phyloP scores from a whole-genome alignment of 2,113 vertebrate species.

The Lota lota region DNA sequence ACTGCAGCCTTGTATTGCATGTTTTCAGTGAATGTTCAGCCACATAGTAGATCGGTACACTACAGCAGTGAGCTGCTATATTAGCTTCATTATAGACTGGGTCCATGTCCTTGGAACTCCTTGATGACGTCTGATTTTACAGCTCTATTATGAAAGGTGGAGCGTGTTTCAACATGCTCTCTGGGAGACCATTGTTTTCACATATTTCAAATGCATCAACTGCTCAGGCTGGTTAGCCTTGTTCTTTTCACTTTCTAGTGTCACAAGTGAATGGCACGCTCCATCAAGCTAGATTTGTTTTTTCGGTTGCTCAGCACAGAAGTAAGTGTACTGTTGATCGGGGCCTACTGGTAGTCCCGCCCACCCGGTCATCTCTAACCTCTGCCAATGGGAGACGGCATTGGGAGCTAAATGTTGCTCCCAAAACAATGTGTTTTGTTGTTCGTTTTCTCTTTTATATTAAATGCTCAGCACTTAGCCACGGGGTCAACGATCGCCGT shows the following conservation, averaged over 20 bases:
- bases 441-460: conserved; percentile 8
- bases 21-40: conserved; percentile 10
- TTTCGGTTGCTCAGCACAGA: too few relatives aligned
- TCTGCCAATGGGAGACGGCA: conserved; percentile 22
- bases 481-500: too few relatives aligned
- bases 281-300: too few relatives aligned
- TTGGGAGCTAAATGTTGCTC: conserved; percentile 42
- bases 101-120: neutral
- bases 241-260: neutral
- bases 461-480: too few relatives aligned
- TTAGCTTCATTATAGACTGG: conserved; percentile 12
- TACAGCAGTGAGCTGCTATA: conserved; percentile 33
- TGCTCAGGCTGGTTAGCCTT: neutral
- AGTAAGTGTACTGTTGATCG: too few relatives aligned
- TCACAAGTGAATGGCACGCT: too few relatives aligned
- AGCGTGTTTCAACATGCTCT: neutral
- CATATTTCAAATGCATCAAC: neutral
- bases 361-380: conserved; percentile 14
- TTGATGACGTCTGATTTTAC: neutral
- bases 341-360: neutral
- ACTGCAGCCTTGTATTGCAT: conserved; percentile 30
- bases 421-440: conserved; percentile 19
- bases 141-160: neutral
- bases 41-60: conserved; percentile 2
- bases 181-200: neutral